Conservation (phyloP, 2,888 invertebrate genomes). For the Mimachlamys varia region DNA sequence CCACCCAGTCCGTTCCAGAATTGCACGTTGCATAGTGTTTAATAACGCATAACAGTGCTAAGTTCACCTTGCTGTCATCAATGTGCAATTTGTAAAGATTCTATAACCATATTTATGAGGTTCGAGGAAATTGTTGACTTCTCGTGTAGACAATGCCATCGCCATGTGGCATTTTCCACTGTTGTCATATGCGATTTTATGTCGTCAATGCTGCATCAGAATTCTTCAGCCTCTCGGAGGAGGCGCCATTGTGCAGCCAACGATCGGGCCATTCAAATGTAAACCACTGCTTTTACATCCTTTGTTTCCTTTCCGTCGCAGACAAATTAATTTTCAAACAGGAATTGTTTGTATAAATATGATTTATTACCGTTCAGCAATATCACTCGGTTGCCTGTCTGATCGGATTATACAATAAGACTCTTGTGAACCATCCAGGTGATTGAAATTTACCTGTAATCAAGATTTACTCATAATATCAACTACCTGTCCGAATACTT, state of each 20-base stretch:
- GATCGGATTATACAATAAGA: not conserved
- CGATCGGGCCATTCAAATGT: not conserved
- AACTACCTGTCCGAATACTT: not conserved
- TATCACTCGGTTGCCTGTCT: not conserved
- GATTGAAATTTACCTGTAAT: slow-evolving; percentile 31
- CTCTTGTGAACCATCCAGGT: slow-evolving; percentile 23
- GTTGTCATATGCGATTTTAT: not conserved
- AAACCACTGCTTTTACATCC: not conserved
- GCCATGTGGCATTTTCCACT: not conserved
- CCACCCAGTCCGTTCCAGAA: not conserved
- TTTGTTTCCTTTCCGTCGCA: not conserved
- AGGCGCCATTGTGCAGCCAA: not conserved
- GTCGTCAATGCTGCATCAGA: not conserved
- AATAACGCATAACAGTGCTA: not conserved
- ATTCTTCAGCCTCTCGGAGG: not conserved
- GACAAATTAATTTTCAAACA: slow-evolving; percentile 31
- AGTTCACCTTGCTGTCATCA: slow-evolving; percentile 10
- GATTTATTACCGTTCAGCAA: not conserved
- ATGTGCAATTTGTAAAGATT: not conserved
- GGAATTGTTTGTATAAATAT: slow-evolving; percentile 24
- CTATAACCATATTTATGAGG: slow-evolving; percentile 31
- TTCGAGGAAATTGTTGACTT: not conserved
- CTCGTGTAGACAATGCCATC: not conserved
- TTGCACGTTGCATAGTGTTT: not conserved
- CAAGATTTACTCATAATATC: not conserved